phyloP scores from a whole-genome alignment of 2,113 vertebrate genomes.

The Miniopterus natalensis region DNA sequence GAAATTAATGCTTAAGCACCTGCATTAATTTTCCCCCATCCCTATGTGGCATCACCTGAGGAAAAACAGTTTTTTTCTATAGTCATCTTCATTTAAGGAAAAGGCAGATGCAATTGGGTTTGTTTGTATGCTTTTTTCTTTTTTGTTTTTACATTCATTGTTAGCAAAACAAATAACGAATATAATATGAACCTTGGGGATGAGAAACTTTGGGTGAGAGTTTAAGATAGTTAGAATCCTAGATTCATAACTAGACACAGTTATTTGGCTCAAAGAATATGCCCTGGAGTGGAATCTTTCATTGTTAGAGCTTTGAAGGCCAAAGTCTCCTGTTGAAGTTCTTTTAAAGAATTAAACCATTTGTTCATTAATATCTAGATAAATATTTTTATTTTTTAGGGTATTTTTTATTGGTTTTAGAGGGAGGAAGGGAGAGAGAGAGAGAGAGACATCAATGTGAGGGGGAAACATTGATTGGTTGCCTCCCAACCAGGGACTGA shows the following conservation, averaged over 20 bases:
- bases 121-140: background rate
- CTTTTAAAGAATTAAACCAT: background rate
- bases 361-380: background rate
- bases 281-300: background rate
- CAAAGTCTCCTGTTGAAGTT: background rate
- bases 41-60: background rate
- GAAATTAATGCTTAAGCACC: background rate
- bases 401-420: no score
- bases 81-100: background rate
- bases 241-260: background rate
- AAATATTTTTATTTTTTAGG: background rate
- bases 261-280: constrained; percentile 30
- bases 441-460: no score
- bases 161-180: background rate
- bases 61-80: background rate
- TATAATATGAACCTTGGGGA: background rate
- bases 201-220: background rate
- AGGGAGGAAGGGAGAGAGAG: no score
- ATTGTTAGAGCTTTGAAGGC: background rate
- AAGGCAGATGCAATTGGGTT: background rate
- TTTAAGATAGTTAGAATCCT: background rate
- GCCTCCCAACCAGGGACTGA: no score
- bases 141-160: background rate
- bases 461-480: no score
- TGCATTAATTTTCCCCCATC: background rate